Evolutionary conservation across 1,140 invertebrate genomes (phyloP).

Genomic region (Megalopta genalis): DNA sequence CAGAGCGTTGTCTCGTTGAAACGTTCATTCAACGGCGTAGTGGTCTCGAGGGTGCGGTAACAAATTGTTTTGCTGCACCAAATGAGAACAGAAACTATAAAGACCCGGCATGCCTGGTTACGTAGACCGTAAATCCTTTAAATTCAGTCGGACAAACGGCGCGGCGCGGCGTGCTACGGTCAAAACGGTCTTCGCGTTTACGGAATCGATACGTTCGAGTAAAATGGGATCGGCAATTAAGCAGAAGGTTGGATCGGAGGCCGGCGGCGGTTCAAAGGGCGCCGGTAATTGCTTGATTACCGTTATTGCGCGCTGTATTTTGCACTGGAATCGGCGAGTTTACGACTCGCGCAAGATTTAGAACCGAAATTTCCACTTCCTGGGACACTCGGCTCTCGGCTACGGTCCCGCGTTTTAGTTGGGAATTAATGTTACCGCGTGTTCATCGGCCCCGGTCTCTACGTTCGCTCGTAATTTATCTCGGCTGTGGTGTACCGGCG

Average conservation of each 20-base stretch:
- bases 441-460: conserved; percentile 5
- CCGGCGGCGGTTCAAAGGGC: conserved; percentile 24
- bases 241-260: neutral
- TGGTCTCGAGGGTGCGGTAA: no score
- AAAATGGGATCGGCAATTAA: neutral
- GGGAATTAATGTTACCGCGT: conserved; percentile 30
- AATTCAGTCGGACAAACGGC: no score
- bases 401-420: neutral
- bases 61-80: no score
- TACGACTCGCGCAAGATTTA: conserved; percentile 56
- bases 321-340: conserved; percentile 30
- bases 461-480: conserved; percentile 31
- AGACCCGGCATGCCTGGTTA: no score
- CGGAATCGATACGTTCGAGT: neutral
- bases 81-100: no score
- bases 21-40: no score
- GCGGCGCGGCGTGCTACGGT: no score
- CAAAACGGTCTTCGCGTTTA: neutral
- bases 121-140: no score
- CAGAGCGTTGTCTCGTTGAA: no score
- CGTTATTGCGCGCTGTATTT: conserved; percentile 47
- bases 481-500: neutral
- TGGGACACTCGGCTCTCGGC: neutral
- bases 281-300: conserved; percentile 54
- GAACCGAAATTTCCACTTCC: conserved; percentile 49